Conservation (phyloP, 1,140 invertebrate genomes). For the Brachionus plicatilis region DNA sequence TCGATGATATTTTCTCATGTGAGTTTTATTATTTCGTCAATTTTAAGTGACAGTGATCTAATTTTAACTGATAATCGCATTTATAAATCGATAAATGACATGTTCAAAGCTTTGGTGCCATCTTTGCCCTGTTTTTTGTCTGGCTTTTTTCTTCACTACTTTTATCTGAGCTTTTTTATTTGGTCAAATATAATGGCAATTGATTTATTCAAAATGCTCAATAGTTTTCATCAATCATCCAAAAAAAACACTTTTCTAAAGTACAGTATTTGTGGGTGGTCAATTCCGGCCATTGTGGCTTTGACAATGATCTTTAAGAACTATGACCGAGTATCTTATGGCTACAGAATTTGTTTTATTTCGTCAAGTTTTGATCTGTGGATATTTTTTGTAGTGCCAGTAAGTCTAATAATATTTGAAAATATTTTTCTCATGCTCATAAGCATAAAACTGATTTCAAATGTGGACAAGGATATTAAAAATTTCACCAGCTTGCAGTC, state of each 20-base stretch:
- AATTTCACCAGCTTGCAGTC: background rate
- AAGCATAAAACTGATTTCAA: background rate
- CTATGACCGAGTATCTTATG: background rate
- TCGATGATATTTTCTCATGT: background rate
- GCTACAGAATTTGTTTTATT: background rate
- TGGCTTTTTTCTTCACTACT: background rate
- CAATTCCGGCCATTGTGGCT: background rate
- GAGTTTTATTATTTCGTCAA: background rate
- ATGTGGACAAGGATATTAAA: background rate
- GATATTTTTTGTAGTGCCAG: background rate
- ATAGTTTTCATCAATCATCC: background rate
- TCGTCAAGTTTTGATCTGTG: background rate
- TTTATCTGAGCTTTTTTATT: background rate
- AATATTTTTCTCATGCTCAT: background rate
- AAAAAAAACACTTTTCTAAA: background rate
- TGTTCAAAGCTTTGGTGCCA: background rate
- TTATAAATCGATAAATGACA: background rate
- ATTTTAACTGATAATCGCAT: background rate
- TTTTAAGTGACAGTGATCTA: background rate
- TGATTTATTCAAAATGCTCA: background rate
- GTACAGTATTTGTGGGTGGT: background rate
- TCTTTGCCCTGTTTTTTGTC: background rate
- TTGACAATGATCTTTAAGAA: background rate
- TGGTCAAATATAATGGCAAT: conserved; percentile 16
- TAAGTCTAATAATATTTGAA: background rate